These are phyloP conservation scores for Anoncus sp. DNA, from an alignment of 2,888 invertebrate species.

Conservation along the genomic window DNA sequence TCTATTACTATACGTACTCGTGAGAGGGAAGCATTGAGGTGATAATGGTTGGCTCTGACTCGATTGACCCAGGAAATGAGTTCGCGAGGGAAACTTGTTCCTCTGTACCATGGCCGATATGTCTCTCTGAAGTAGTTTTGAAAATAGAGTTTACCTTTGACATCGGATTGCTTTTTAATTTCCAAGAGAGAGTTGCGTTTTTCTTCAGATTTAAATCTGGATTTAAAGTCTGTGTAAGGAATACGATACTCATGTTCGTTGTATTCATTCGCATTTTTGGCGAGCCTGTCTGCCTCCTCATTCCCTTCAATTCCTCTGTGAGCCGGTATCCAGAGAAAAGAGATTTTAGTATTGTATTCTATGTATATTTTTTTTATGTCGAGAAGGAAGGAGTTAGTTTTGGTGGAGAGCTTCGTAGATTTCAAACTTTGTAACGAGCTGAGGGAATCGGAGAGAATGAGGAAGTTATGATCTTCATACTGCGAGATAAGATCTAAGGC, in stretches of 20 bases:
- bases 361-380: conserved; percentile 39
- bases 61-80: conserved; percentile 22
- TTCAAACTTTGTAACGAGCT: conserved; percentile 38
- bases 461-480: conserved; percentile 17
- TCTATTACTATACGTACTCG: conserved; percentile 20
- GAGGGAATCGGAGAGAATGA: conserved; percentile 50
- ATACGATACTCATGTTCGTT: neutral
- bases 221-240: conserved; percentile 37
- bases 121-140: conserved; percentile 7
- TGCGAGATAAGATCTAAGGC: conserved; percentile 11
- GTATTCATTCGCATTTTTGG: conserved; percentile 27
- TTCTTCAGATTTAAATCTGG: conserved; percentile 8
- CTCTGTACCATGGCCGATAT: conserved; percentile 28
- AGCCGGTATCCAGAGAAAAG: conserved; percentile 47
- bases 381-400: conserved; percentile 35
- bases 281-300: conserved; percentile 30
- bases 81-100: neutral
- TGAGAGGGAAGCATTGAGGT: conserved; percentile 10
- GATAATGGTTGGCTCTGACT: conserved; percentile 29
- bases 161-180: conserved; percentile 12
- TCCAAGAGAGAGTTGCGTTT: conserved; percentile 10
- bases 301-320: conserved; percentile 51
- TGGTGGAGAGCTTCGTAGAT: conserved; percentile 12
- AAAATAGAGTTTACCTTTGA: conserved; percentile 37
- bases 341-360: neutral